Conservation (phyloP, 2,888 invertebrate species). For the Eubasilissa splendida region DNA sequence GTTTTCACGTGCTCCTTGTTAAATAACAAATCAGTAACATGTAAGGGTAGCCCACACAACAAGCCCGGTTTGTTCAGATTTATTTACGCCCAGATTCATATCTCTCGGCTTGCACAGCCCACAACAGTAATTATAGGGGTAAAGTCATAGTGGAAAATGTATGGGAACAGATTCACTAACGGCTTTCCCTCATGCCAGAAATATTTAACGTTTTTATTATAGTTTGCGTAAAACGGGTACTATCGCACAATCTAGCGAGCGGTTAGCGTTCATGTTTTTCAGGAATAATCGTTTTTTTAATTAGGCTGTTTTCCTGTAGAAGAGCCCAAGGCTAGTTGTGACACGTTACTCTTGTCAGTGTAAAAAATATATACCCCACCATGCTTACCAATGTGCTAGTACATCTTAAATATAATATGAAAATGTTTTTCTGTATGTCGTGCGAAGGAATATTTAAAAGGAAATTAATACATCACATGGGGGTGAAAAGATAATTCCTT, state of each 20-base stretch:
- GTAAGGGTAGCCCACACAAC: slow-evolving; percentile 25
- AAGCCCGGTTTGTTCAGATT: slow-evolving; percentile 33
- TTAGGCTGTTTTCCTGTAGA: neutral
- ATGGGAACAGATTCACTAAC: slow-evolving; percentile 34
- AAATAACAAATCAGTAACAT: slow-evolving; percentile 32
- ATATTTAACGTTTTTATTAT: slow-evolving; percentile 37
- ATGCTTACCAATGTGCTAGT: no score
- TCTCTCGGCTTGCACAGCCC: slow-evolving; percentile 36
- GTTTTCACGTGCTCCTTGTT: slow-evolving; percentile 26
- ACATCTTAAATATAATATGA: no score
- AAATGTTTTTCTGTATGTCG: no score
- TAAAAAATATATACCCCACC: no score
- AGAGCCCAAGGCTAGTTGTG: neutral
- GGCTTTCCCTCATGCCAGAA: slow-evolving; percentile 30
- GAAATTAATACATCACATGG: no score
- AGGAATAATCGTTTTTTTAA: neutral
- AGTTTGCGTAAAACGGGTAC: slow-evolving; percentile 14
- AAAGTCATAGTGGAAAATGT: slow-evolving; percentile 37
- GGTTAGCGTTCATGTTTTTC: neutral
- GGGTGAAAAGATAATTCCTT: no score
- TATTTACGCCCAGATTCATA: slow-evolving; percentile 34
- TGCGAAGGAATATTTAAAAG: no score
- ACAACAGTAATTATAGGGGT: slow-evolving; percentile 35
- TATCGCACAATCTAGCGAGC: slow-evolving; percentile 14
- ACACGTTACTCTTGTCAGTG: no score